phyloP scores from a whole-genome alignment of 1,140 invertebrate genomes.

The Nomia melanderi region DNA sequence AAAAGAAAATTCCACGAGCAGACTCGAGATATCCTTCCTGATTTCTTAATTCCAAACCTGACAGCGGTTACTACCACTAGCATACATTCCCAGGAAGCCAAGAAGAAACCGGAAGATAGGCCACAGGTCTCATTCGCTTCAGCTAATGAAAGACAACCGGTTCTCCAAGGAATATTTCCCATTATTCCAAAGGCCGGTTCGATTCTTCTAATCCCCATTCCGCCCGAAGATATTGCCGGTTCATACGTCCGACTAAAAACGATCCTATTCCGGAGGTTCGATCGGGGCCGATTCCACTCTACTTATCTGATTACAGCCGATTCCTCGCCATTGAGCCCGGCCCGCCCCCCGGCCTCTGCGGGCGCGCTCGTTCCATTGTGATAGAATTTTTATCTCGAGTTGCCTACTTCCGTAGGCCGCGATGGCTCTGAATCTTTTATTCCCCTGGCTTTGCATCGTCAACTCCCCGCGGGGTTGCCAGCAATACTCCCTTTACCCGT shows the following conservation, averaged over 20 bases:
- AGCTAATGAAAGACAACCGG: too few species aligned
- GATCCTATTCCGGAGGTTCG: not conserved
- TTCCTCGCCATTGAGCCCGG: not conserved
- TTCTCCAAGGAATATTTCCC: not conserved
- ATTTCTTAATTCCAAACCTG: too few species aligned
- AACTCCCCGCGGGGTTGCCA: not conserved
- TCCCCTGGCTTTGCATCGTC: not conserved
- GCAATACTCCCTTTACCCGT: conserved; percentile 10
- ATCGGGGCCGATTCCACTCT: not conserved
- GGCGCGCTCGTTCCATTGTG: not conserved
- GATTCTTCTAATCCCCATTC: not conserved
- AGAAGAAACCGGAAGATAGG: too few species aligned
- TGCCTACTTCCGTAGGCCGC: not conserved
- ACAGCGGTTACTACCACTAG: too few species aligned
- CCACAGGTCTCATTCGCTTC: too few species aligned
- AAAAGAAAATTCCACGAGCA: too few species aligned
- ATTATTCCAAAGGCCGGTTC: not conserved
- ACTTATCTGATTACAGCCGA: not conserved
- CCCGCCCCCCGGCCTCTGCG: not conserved
- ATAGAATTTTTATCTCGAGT: not conserved
- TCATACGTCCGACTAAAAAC: not conserved
- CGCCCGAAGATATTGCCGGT: not conserved
- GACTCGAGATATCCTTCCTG: too few species aligned
- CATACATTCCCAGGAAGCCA: too few species aligned
- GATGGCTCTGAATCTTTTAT: conserved; percentile 17